Evolutionary conservation across 2,797 vertebrate genomes (phyloP).

Genomic region (Sebastes trivittatus): DNA sequence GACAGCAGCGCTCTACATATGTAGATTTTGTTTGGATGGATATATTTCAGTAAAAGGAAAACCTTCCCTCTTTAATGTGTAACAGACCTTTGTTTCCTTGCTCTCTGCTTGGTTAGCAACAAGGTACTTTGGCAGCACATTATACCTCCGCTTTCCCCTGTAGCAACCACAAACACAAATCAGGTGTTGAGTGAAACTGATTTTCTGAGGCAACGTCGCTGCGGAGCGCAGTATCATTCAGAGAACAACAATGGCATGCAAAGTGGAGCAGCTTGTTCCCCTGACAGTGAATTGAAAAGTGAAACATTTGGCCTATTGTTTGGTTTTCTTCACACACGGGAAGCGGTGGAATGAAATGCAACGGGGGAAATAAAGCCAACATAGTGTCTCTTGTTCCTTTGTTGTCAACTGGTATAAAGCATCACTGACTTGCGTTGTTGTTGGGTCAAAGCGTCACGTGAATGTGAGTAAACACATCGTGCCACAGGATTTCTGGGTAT

Average conservation of each 20-base stretch:
- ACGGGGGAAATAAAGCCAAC: conserved; percentile 1
- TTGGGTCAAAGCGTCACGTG: neutral
- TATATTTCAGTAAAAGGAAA: neutral
- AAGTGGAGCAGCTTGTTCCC: conserved; percentile 44
- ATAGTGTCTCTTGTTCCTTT: conserved; percentile 5
- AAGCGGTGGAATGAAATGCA: conserved; percentile 3
- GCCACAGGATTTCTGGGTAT: neutral
- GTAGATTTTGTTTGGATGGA: neutral
- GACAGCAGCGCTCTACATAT: neutral
- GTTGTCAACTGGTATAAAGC: conserved; percentile 6
- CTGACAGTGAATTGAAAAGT: conserved; percentile 42
- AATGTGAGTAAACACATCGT: neutral
- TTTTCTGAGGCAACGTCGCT: conserved; percentile 39
- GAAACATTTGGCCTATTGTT: conserved; percentile 56
- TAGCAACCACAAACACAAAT: conserved; percentile 48
- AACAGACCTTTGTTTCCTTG: neutral
- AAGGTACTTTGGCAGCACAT: conserved; percentile 32
- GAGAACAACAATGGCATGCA: conserved; percentile 51
- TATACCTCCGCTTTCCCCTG: conserved; percentile 13
- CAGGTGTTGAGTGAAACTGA: conserved; percentile 38
- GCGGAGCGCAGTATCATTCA: conserved; percentile 46
- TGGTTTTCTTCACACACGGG: conserved; percentile 32
- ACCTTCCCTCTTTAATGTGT: neutral
- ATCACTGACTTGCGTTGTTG: neutral
- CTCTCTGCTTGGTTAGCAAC: conserved; percentile 14